Conservation (phyloP, 1,140 invertebrate species). For the Elymnias hypermnestra region DNA sequence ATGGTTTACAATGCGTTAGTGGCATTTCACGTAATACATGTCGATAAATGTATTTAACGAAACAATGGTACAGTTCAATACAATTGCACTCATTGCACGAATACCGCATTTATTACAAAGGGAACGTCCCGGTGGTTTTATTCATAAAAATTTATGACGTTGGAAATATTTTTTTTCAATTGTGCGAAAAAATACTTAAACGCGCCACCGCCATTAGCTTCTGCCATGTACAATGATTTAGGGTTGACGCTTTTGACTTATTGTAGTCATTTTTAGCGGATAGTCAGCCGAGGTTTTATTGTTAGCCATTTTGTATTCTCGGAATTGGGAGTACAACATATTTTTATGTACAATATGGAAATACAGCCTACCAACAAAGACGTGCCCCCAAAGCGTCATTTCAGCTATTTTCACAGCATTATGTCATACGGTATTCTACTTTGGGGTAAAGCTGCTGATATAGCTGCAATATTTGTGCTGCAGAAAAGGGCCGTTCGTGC, state of each 20-base stretch:
- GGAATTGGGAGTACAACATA: too few species aligned
- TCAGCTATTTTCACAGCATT: too few species aligned
- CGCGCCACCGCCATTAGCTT: slow-evolving; percentile 37
- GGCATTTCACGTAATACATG: too few species aligned
- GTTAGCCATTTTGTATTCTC: too few species aligned
- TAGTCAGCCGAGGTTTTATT: slow-evolving; percentile 28
- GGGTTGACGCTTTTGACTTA: slow-evolving; percentile 29
- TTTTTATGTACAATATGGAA: too few species aligned
- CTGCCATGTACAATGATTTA: slow-evolving; percentile 42
- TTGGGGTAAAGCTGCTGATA: too few species aligned
- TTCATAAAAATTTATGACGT: slow-evolving; percentile 33
- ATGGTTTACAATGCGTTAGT: too few species aligned
- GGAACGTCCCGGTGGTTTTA: slow-evolving; percentile 28
- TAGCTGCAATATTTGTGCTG: too few species aligned
- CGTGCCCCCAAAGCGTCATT: too few species aligned
- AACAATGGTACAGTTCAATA: slow-evolving; percentile 2
- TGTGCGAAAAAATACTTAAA: slow-evolving; percentile 41
- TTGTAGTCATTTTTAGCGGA: slow-evolving; percentile 31
- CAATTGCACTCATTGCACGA: slow-evolving; percentile 18
- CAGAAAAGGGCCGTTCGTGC: too few species aligned
- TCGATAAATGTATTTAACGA: not conserved
- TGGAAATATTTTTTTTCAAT: slow-evolving; percentile 45
- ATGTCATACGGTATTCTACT: too few species aligned
- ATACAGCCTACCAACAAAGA: too few species aligned
- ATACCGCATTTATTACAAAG: slow-evolving; percentile 28